Base-by-base conservation (phyloP, 1,140 invertebrate genomes). In the Drosophila serrata region DNA sequence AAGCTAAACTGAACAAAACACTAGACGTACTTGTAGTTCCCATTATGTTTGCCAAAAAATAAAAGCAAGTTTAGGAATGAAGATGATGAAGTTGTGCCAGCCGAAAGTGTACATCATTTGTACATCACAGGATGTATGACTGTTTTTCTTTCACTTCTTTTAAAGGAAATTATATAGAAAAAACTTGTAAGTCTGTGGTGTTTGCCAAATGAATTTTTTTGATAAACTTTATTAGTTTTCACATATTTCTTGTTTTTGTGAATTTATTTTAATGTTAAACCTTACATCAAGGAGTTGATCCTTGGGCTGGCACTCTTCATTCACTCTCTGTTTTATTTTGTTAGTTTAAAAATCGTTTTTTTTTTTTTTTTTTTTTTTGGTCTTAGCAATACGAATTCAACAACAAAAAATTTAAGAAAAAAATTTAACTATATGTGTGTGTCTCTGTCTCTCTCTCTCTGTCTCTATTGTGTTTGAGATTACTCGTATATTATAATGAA, bases 381-480 rank as follows among this genome's bases (percentile, higher is more conserved):
- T 72, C 42, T 48, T 69, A 72, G 48, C 13, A 45, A 57, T 70
- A 49, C 35, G 45, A 43, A 64, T 45, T 24, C 24, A 24, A 24
- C 24, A 17, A 60, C 11, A 27, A 27, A 15, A 53, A 22, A 24
- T 48, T 24, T 27, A 27, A 45, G 43, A 8, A 40, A 40, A 17
- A 27, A n/a, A 19, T 19, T 15, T 13, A 13, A 58, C 15, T 64
- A 37, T 78, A 74, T 73, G 60, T 82, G 60, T 82, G 73, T 77
- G 40, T 42, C 4, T 42, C 70, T 76, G 59, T 72, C 40, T 61
- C 55, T 61, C 55, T 73, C 43, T 60, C n/a, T 76, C 39, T 55
- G 43, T 80, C 64, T 74, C 49, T 75, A 81, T 81, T 81, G 79
- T 79, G 78, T 80, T 80, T 81, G 72, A 69, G 53, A 69, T 55